These are phyloP conservation scores for Gastracanthus pulcherrimus DNA, from an alignment of 2,888 invertebrate species.

Conservation along the genomic window DNA sequence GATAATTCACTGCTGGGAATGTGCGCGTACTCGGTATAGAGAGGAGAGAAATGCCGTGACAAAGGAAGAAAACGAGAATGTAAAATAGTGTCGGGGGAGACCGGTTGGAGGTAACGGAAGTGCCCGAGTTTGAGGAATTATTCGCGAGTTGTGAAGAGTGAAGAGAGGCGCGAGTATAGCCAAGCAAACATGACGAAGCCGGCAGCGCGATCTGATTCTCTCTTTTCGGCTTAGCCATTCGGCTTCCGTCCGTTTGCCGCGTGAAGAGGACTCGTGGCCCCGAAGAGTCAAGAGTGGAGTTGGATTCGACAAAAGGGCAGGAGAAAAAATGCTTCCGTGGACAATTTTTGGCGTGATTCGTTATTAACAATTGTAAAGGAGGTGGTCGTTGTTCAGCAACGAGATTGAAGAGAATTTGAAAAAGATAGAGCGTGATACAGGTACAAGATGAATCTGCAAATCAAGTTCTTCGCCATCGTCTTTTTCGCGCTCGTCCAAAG, in stretches of 20 bases:
- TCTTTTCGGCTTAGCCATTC: too few species aligned
- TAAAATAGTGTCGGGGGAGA: background rate
- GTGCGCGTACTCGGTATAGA: too few species aligned
- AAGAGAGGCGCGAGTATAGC: background rate
- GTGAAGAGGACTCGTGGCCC: too few species aligned
- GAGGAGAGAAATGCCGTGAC: too few species aligned
- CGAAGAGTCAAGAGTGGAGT: background rate
- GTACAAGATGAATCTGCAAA: conserved; percentile 57
- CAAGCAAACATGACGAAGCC: background rate
- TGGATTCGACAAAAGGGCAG: too few species aligned
- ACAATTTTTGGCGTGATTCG: too few species aligned
- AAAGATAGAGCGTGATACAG: background rate
- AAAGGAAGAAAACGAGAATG: conserved; percentile 7
- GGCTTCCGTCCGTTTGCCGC: too few species aligned
- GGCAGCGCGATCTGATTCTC: too few species aligned
- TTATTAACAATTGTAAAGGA: too few species aligned
- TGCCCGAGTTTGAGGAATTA: background rate
- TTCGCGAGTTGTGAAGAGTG: background rate
- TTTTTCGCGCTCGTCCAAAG: conserved; percentile 62
- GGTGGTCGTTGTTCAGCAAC: too few species aligned
- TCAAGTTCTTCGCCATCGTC: conserved; percentile 41
- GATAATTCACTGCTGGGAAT: background rate
- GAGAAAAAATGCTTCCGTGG: too few species aligned
- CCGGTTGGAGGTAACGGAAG: conserved; percentile 21
- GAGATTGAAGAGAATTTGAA: too few species aligned